Conservation (phyloP, 2,113 vertebrate genomes). For the Mobula birostris region DNA sequence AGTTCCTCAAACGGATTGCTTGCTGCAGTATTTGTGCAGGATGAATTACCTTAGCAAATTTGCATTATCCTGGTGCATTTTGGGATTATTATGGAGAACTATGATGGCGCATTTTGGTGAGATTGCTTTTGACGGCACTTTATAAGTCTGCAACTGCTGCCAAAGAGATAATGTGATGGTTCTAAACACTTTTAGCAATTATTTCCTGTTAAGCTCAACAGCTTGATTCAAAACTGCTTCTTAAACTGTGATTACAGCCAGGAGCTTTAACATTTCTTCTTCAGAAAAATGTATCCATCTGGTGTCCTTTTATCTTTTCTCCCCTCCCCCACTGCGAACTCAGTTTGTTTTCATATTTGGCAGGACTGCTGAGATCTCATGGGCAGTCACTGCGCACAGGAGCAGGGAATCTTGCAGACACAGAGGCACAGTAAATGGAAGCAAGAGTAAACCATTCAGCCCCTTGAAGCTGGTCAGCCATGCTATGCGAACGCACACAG, state of each 20-base stretch:
- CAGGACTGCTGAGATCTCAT: not conserved
- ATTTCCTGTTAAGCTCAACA: conserved; percentile 31
- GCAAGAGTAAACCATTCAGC: no score
- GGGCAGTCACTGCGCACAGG: not conserved
- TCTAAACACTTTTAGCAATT: conserved; percentile 25
- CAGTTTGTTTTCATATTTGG: not conserved
- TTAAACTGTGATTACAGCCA: conserved; percentile 10
- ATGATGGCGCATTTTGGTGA: not conserved
- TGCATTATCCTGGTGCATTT: not conserved
- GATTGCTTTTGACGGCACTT: not conserved
- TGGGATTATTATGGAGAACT: not conserved
- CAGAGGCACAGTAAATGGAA: no score
- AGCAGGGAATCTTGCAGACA: not conserved
- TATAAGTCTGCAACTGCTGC: not conserved
- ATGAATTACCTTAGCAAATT: not conserved
- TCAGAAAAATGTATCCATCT: not conserved
- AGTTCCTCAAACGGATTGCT: no score
- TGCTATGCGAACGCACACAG: not conserved
- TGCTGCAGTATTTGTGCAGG: not conserved
- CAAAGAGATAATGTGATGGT: conserved; percentile 26
- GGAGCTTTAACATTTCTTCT: not conserved
- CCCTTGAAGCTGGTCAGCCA: no score
- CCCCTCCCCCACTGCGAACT: not conserved
- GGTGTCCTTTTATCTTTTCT: not conserved
- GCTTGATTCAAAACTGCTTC: conserved; percentile 17